These are phyloP conservation scores for Onychorhynchus coronatus DNA, from an alignment of 2,113 vertebrate genomes.

Conservation along the genomic window DNA sequence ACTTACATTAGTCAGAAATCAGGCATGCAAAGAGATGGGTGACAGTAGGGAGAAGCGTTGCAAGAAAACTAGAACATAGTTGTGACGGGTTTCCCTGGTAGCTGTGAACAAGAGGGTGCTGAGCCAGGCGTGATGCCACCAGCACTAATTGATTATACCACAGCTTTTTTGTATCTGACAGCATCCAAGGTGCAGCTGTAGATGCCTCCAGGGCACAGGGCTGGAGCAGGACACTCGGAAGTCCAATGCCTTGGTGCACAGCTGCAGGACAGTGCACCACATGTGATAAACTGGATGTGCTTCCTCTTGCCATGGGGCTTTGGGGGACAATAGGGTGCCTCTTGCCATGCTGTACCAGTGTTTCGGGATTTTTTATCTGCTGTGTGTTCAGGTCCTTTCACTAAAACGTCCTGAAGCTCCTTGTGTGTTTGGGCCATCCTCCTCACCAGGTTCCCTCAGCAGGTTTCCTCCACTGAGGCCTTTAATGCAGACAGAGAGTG, in stretches of 20 bases:
- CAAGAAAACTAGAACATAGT: not conserved
- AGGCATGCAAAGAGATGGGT: constrained; percentile 17
- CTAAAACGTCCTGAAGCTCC: not conserved
- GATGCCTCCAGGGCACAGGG: not conserved
- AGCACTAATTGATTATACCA: not conserved
- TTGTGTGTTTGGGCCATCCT: not conserved
- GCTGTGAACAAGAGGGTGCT: not conserved
- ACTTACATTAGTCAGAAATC: constrained; percentile 21
- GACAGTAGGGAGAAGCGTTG: not conserved
- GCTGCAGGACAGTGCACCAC: not conserved
- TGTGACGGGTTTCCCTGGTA: not conserved
- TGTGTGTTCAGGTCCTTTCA: not conserved
- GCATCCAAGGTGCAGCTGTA: not conserved
- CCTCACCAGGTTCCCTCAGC: not conserved
- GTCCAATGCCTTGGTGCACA: not conserved
- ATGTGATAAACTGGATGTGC: rapidly evolving
- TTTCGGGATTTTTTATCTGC: not conserved
- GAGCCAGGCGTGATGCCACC: not conserved
- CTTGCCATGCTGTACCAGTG: too few relatives aligned
- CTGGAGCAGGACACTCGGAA: not conserved
- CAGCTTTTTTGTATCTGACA: not conserved
- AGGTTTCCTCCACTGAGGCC: not conserved
- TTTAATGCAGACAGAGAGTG: not conserved
- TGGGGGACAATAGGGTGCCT: not conserved
- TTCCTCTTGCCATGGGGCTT: not conserved